Base-by-base conservation (phyloP, 1,140 invertebrate genomes). In the Apis cerana region DNA sequence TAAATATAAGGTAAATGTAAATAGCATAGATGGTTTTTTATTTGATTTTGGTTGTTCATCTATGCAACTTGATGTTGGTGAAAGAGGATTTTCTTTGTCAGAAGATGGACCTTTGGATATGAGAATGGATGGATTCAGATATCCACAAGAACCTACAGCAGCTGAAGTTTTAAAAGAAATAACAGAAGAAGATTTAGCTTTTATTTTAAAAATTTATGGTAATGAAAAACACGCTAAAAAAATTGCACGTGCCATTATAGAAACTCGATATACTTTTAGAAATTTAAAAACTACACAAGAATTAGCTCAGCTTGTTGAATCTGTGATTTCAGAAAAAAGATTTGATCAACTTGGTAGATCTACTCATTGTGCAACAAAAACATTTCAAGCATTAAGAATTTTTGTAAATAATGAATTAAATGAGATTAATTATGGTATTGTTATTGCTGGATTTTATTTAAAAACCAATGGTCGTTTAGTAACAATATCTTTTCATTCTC, bases 341-440 rank as follows among this genome's bases (percentile, higher is more conserved):
- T 0, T 17, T 15, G 98, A 99, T 92, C 97, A 96, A 93, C 91
- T 98, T 54, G 95, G 96, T 62, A 95, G 97, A 87, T 95, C 95
- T n/a, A 92, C 96, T 11, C 98, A 99, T 91, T 95, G 95, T 83
- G 98, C 98, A 0, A 99, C 98, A 7, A 98, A 98, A 95, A 97
- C 98, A 1, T 99, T 99, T 94, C 98, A 99, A 95, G 98, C 98
- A 0, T 92, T 99, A 77, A 94, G 98, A 88, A 99, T 99, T 85
- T 99, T 99, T 94, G 97, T 99, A 0, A 99, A 99, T 92, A 98
- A 99, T 93, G 98, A 99, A 94, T 93, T 99, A 1, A 99, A 99
- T 93, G 98, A 99, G 95, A 96, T 99, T 9, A 98, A 99, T 94
- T 97, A 98, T 94, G 98, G 96, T 3, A 96, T 99, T 90, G 91